Conservation (phyloP, 1,140 invertebrate genomes). For the Drosophila rufa region DNA sequence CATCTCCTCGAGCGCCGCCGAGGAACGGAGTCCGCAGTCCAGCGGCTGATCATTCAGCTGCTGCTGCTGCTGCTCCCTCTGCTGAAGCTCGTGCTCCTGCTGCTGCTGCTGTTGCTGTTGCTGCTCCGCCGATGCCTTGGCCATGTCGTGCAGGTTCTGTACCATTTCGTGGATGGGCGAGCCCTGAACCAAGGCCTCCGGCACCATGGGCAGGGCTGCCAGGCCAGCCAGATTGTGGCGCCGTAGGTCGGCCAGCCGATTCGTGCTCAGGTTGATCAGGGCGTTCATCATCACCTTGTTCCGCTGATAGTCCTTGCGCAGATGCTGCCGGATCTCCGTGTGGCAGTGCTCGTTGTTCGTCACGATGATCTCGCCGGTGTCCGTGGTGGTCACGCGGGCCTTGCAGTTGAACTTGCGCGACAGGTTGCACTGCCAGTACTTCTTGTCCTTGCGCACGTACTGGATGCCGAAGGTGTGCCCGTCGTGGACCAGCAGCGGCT, state of each 20-base stretch:
- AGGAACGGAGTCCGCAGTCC: conserved; percentile 68
- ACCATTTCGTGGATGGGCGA: conserved; percentile 72
- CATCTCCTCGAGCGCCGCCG: conserved; percentile 63
- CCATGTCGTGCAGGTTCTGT: conserved; percentile 73
- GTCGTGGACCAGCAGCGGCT: conserved; percentile 84
- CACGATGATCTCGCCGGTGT: conserved; percentile 84
- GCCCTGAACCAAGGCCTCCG: conserved; percentile 44
- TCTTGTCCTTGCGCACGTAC: conserved; percentile 85
- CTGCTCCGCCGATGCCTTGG: conserved; percentile 68
- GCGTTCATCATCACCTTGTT: conserved; percentile 85
- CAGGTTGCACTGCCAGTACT: conserved; percentile 85
- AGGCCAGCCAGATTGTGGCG: conserved; percentile 58
- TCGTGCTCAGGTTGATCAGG: conserved; percentile 73
- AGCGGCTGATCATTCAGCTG: conserved; percentile 61
- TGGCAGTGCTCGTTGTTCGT: conserved; percentile 85
- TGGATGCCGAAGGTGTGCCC: conserved; percentile 85
- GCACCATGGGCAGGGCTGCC: conserved; percentile 47
- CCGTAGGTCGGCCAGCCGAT: conserved; percentile 50
- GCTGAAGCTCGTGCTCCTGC: conserved; percentile 18
- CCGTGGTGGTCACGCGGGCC: conserved; percentile 84
- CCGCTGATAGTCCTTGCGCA: conserved; percentile 84
- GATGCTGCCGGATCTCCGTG: conserved; percentile 84
- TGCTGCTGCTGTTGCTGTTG: conserved; percentile 55
- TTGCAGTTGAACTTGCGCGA: conserved; percentile 85
- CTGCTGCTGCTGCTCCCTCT: conserved; percentile 46